These are phyloP conservation scores for Zelostemma sp. DNA, from an alignment of 1,140 invertebrate genomes.

Conservation along the genomic window DNA sequence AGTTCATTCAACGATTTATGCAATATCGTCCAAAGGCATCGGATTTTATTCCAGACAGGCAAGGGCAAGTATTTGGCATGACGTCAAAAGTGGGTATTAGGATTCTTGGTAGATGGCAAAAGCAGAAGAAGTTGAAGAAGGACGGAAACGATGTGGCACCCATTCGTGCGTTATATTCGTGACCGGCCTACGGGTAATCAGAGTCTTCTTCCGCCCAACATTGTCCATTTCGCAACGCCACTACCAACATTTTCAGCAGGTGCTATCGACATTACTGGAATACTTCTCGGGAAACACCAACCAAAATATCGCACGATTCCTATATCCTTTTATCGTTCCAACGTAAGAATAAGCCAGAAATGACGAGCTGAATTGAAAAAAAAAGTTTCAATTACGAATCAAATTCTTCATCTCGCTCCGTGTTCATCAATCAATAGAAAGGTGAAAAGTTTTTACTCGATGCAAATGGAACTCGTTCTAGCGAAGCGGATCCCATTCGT, in stretches of 20 bases:
- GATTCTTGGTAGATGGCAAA: conserved; percentile 59
- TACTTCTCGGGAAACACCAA: conserved; percentile 17
- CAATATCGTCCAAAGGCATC: conserved; percentile 22
- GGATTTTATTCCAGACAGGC: conserved; percentile 40
- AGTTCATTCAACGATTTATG: conserved; percentile 17
- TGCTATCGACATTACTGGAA: conserved; percentile 37
- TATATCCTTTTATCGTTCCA: neutral
- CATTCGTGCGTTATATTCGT: conserved; percentile 66
- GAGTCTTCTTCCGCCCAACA: conserved; percentile 21
- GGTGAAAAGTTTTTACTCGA: too few relatives aligned
- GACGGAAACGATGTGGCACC: conserved; percentile 54
- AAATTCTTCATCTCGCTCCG: neutral
- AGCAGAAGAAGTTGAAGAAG: conserved; percentile 31
- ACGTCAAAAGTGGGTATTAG: conserved; percentile 69
- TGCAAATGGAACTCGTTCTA: too few relatives aligned
- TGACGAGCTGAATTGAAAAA: neutral
- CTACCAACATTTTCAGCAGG: conserved; percentile 53
- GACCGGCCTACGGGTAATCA: conserved; percentile 61
- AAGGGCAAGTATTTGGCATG: conserved; percentile 67
- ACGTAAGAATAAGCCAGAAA: neutral
- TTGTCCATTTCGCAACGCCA: conserved; percentile 32
- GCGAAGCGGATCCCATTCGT: conserved; percentile 15
- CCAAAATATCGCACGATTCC: conserved; percentile 40
- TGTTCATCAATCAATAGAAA: too few relatives aligned
- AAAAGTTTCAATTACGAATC: neutral